Percentiles rank a stretch among this genome's conserved stretches.
Conservation (phyloP, 2,797 vertebrate species). For the Neomorphus geoffroyi region DNA sequence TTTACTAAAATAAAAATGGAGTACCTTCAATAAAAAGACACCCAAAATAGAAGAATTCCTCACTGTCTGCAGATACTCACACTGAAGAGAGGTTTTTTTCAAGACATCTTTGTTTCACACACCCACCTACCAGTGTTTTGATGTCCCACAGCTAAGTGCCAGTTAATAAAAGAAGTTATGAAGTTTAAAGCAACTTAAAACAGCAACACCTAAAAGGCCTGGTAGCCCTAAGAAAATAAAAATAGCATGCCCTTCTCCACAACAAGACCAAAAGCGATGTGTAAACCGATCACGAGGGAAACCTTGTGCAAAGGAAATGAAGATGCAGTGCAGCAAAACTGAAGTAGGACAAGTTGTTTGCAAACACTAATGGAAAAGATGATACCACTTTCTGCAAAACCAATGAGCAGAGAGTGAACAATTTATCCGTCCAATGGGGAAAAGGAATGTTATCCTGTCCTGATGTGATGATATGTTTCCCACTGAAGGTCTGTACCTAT, state of each 20-base stretch:
- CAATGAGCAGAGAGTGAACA: background rate
- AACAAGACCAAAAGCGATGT: background rate
- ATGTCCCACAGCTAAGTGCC: constrained; percentile 4
- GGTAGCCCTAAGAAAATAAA: constrained; percentile 28
- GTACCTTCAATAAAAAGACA: background rate
- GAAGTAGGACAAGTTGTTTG: background rate
- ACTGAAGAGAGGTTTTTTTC: constrained; percentile 17
- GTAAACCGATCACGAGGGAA: constrained; percentile 38
- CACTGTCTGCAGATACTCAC: background rate
- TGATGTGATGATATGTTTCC: background rate
- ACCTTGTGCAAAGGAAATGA: background rate
- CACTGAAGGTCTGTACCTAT: background rate
- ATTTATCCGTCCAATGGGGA: background rate
- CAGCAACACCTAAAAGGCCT: background rate
- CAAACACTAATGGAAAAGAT: background rate
- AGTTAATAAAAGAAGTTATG: background rate
- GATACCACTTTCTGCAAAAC: background rate
- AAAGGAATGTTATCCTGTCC: background rate
- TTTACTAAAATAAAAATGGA: background rate
- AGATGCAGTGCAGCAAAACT: background rate
- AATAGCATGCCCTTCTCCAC: constrained; percentile 57
- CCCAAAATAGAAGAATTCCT: background rate
- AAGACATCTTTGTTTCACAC: background rate
- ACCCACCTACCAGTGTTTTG: background rate
- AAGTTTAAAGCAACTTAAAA: constrained; percentile 6